Percentiles rank a stretch among this genome's conserved stretches.
phyloP scores from a whole-genome alignment of 2,888 invertebrate species.

The Dryobota labecula region DNA sequence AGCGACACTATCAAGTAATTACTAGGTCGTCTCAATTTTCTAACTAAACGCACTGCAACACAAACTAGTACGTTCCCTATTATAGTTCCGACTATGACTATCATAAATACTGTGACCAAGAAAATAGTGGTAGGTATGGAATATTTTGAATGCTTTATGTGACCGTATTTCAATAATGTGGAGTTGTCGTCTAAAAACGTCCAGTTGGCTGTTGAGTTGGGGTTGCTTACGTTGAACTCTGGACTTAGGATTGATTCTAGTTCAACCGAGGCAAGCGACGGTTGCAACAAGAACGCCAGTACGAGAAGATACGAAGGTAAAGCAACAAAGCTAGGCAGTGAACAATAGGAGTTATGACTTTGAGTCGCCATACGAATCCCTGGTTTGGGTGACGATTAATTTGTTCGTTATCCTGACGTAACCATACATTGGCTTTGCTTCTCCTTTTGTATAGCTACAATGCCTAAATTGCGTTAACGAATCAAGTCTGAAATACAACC shows the following conservation, averaged over 20 bases:
- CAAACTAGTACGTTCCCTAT: conserved; percentile 98
- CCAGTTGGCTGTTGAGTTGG: conserved; percentile 81
- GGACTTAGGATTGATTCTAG: conserved; percentile 73
- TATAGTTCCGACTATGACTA: conserved; percentile 95
- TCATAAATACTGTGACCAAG: conserved; percentile 93
- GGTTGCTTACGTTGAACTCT: conserved; percentile 76
- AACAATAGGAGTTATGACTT: conserved; percentile 84
- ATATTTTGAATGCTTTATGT: conserved; percentile 86
- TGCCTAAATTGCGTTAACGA: conserved; percentile 63
- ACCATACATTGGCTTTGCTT: conserved; percentile 88
- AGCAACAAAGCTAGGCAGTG: conserved; percentile 90
- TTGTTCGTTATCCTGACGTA: conserved; percentile 79
- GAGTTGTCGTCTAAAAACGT: conserved; percentile 80
- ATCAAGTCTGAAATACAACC: conserved; percentile 86
- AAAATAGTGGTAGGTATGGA: conserved; percentile 91
- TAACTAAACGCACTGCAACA: conserved; percentile 98
- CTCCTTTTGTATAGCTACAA: conserved; percentile 63
- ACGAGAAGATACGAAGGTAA: conserved; percentile 89
- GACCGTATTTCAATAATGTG: conserved; percentile 67
- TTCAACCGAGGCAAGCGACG: conserved; percentile 78
- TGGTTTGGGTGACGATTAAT: conserved; percentile 83
- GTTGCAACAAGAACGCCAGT: conserved; percentile 82
- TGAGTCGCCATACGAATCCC: conserved; percentile 90
- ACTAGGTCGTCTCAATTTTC: conserved; percentile 96
- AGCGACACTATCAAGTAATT: conserved; percentile 98